These are phyloP conservation scores for Lasioglossum lativentre DNA, from an alignment of 2,888 invertebrate genomes.

Conservation along the genomic window DNA sequence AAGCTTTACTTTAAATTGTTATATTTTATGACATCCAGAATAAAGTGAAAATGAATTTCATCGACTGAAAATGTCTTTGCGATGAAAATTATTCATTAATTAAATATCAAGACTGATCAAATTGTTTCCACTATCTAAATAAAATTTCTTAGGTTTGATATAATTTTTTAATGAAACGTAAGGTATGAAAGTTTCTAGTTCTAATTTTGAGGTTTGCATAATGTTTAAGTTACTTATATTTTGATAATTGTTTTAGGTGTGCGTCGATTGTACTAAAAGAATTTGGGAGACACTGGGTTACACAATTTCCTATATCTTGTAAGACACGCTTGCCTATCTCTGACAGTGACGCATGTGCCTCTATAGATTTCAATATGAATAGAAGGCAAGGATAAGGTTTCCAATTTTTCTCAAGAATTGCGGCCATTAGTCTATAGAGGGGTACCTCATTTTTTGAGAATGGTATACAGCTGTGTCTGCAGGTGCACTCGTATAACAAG, in stretches of 20 bases:
- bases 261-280: not conserved
- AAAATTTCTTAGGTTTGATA: too few species aligned
- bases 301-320: not conserved
- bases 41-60: not conserved
- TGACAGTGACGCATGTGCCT: conserved; percentile 8
- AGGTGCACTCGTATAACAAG: not conserved
- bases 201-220: not conserved
- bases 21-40: not conserved
- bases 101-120: not conserved
- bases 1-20: not conserved
- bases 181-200: not conserved
- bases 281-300: not conserved
- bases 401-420: conserved; percentile 12
- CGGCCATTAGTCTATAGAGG: not conserved
- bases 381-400: not conserved
- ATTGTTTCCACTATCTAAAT: not conserved
- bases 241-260: not conserved
- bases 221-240: too few species aligned
- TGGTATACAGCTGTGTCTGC: not conserved
- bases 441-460: not conserved
- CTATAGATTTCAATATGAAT: conserved; percentile 6
- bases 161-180: not conserved
- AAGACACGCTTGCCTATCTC: not conserved
- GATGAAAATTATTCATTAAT: not conserved
- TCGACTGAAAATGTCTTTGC: too few species aligned